These are phyloP conservation scores for Nothobranchius furzeri DNA, from an alignment of 2,113 vertebrate species.

Conservation along the genomic window DNA sequence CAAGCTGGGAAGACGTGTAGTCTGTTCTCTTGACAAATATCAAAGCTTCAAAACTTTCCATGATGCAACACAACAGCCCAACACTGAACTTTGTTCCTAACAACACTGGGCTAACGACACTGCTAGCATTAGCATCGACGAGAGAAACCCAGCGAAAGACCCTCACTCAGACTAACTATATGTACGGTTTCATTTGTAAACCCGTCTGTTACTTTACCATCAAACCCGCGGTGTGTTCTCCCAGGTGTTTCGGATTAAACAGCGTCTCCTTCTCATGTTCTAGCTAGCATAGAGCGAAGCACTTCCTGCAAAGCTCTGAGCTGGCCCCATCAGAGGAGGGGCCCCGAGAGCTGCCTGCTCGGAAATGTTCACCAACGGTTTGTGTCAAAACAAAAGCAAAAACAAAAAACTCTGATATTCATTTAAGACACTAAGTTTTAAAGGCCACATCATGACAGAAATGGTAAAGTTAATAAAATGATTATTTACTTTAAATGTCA, in stretches of 20 bases:
- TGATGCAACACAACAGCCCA: not conserved
- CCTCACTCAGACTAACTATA: fast-evolving
- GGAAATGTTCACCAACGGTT: too few species aligned
- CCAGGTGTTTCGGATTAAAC: not conserved
- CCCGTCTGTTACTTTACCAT: slow-evolving; percentile 38
- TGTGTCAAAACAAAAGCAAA: too few species aligned
- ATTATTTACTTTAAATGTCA: too few species aligned
- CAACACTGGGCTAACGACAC: slow-evolving; percentile 36
- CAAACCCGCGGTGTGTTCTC: slow-evolving; percentile 20
- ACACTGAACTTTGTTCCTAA: slow-evolving; percentile 36
- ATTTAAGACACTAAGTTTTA: too few species aligned
- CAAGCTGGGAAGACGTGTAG: fast-evolving
- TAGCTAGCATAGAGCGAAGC: slow-evolving; percentile 28
- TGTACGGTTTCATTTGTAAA: too few species aligned
- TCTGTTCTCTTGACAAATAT: not conserved
- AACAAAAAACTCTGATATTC: too few species aligned
- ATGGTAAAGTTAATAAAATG: too few species aligned
- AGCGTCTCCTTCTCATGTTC: slow-evolving; percentile 55
- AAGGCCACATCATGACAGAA: too few species aligned
- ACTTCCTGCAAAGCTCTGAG: slow-evolving; percentile 70
- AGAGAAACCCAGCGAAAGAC: not conserved
- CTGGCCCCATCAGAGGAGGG: slow-evolving; percentile 68
- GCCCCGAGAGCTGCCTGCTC: not conserved
- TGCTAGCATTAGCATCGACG: slow-evolving; percentile 44
- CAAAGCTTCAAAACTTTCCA: not conserved